Conservation (phyloP, 2,888 invertebrate genomes). For the Drosophila mimetica region DNA sequence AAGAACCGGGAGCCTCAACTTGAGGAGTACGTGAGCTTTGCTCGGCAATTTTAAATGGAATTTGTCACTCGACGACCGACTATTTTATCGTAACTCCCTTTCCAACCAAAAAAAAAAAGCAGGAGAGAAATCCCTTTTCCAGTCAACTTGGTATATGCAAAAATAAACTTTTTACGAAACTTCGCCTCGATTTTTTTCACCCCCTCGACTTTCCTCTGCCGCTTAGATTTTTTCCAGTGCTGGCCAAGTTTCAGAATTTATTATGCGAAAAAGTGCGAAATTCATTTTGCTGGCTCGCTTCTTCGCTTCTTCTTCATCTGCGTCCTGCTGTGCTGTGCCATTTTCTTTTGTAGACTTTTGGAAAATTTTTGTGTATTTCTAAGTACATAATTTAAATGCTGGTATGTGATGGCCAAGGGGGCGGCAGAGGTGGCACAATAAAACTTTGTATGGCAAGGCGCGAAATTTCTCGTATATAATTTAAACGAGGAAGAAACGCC, state of each 20-base stretch:
- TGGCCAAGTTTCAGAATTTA: slow-evolving; percentile 82
- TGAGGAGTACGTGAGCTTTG: slow-evolving; percentile 69
- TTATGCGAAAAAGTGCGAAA: slow-evolving; percentile 84
- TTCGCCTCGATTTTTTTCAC: slow-evolving; percentile 50
- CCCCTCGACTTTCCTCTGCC: slow-evolving; percentile 24
- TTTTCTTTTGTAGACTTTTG: slow-evolving; percentile 74
- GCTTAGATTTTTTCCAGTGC: slow-evolving; percentile 42
- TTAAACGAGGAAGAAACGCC: slow-evolving; percentile 50
- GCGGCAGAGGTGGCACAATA: slow-evolving; percentile 54
- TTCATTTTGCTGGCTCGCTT: slow-evolving; percentile 81
- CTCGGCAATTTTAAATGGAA: slow-evolving; percentile 80
- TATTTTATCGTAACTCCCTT: slow-evolving; percentile 14
- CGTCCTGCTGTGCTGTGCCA: slow-evolving; percentile 70
- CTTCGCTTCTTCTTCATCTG: slow-evolving; percentile 46
- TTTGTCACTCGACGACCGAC: slow-evolving; percentile 77
- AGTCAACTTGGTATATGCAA: slow-evolving; percentile 64
- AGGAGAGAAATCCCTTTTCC: not conserved
- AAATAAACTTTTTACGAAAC: slow-evolving; percentile 78
- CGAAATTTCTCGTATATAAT: slow-evolving; percentile 73
- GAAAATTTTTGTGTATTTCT: slow-evolving; percentile 75
- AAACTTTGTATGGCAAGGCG: slow-evolving; percentile 75
- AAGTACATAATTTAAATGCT: slow-evolving; percentile 83
- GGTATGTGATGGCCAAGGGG: slow-evolving; percentile 34
- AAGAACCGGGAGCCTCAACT: slow-evolving; percentile 6
- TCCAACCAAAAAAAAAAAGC: not conserved